Conservation (phyloP, 92 coral and sea anemone genomes). For the Heteractis magnifica region DNA sequence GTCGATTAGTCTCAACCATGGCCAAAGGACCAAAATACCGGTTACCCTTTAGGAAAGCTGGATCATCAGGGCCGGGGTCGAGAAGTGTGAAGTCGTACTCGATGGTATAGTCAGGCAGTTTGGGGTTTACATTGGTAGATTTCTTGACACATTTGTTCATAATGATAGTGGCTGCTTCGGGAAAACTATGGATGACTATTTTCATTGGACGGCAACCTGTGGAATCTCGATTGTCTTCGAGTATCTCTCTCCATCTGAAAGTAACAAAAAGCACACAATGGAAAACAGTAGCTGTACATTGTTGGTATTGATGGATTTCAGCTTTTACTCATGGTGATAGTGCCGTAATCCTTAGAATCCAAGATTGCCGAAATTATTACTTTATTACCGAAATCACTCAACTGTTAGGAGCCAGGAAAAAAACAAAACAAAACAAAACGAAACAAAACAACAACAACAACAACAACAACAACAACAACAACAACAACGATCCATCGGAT, state of each 20-base stretch:
- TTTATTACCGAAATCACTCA: no score
- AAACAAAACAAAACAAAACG: no score
- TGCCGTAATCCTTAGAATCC: no score
- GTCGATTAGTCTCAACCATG: slow-evolving; percentile 59
- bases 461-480: no score
- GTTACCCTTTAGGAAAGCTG: slow-evolving; percentile 16
- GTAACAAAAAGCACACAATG: no score
- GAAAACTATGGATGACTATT: slow-evolving; percentile 56
- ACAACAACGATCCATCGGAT: no score
- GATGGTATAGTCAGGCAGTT: slow-evolving; percentile 47
- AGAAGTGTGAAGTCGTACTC: slow-evolving; percentile 65
- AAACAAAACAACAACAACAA: no score
- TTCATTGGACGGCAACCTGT: slow-evolving; percentile 56
- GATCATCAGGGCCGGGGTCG: slow-evolving; percentile 83
- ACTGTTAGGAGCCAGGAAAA: no score
- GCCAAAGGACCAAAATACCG: slow-evolving; percentile 55
- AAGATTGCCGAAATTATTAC: no score
- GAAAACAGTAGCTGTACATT: no score
- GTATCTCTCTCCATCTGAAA: slow-evolving; percentile 62
- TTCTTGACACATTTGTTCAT: slow-evolving; percentile 63
- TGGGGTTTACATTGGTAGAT: slow-evolving; percentile 30
- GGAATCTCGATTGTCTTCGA: slow-evolving; percentile 29
- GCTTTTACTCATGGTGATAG: no score
- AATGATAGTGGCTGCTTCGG: slow-evolving; percentile 61
- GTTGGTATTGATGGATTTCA: no score